These are phyloP conservation scores for Trachelus stipa DNA, from an alignment of 2,888 invertebrate species.

Conservation along the genomic window DNA sequence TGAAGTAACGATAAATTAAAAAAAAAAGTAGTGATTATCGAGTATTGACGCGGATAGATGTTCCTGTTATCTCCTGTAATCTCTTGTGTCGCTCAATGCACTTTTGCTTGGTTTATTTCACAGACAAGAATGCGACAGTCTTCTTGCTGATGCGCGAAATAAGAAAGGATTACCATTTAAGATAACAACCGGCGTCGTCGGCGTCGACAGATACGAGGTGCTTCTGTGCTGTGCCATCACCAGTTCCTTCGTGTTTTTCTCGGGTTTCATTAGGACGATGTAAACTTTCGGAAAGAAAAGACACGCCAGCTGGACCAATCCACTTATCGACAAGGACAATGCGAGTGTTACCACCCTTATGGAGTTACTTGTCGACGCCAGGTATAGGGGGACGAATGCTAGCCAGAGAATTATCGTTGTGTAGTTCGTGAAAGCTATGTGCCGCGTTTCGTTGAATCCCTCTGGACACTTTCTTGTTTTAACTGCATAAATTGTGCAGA, in stretches of 20 bases:
- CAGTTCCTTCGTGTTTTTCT: slow-evolving; percentile 71
- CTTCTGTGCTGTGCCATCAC: slow-evolving; percentile 67
- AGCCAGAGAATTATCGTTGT: slow-evolving; percentile 71
- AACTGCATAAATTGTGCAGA: slow-evolving; percentile 70
- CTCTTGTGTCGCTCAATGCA: neutral
- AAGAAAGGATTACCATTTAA: slow-evolving; percentile 48
- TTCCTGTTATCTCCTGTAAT: neutral
- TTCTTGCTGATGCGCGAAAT: slow-evolving; percentile 30
- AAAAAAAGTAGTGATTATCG: neutral
- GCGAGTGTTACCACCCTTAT: slow-evolving; percentile 69
- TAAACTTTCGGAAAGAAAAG: slow-evolving; percentile 71
- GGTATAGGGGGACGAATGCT: slow-evolving; percentile 70
- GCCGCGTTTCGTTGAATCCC: slow-evolving; percentile 72
- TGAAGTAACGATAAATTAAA: neutral
- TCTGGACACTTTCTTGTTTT: slow-evolving; percentile 72
- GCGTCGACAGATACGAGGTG: slow-evolving; percentile 50
- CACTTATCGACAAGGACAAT: slow-evolving; percentile 69
- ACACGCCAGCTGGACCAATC: slow-evolving; percentile 69
- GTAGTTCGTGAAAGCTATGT: slow-evolving; percentile 71
- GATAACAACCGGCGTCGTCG: slow-evolving; percentile 45
- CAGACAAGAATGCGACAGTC: slow-evolving; percentile 14
- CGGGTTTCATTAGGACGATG: slow-evolving; percentile 70
- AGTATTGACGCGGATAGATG: no score
- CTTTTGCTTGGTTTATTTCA: neutral
- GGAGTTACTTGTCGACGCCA: slow-evolving; percentile 67